Evolutionary conservation across 2,888 invertebrate genomes (phyloP), one percentile per base, ranked within the genome.

Genomic region (Emmelina monodactyla): DNA sequence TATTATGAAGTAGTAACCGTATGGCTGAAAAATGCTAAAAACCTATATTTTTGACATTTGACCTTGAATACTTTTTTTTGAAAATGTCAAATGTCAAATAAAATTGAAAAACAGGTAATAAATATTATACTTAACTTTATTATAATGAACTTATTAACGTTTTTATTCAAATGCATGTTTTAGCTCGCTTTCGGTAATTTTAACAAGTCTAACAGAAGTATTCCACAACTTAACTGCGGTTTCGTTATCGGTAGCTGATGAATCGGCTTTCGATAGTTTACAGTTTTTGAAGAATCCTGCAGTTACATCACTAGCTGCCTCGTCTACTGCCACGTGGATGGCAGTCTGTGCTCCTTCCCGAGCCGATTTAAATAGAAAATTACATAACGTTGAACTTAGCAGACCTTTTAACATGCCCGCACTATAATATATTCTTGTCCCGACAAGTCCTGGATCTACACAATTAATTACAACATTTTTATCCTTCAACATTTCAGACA

Each of bases 201-300:
- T 85, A 1, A 86, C 87, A 22, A 92, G 62, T 45, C 82, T 82
- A 41, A 88, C 84, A 29, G 92, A 88, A 29, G 89, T 72, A 41
- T 91, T 88, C 94, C 94, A 96, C 31, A 94, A 70, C 47, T 83
- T 85, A 3, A 85, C 87, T 2, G 88, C 89, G 40, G 86, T 82
- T 3, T 85, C 84, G 45, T 83, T 80, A 55, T 88, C 85, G 42
- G 81, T 80, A 1, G 85, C 86, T 2, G 79, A 82, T n/a, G 81
- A 82, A 0, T 73, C 58, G 7, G 89, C 66, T 7, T 69, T 62
- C n/a, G 70, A 59, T 53, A 87, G 83, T 63, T 81, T 82, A 58
- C 92, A 92, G 50, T 94, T 92, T 65, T 85, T 82, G 49, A 85
- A 93, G 54, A 91, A 91, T 63, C 88, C 87, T 30, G 93, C 93